These are phyloP conservation scores for Atta cephalotes DNA, from an alignment of 1,140 invertebrate species.

Conservation along the genomic window DNA sequence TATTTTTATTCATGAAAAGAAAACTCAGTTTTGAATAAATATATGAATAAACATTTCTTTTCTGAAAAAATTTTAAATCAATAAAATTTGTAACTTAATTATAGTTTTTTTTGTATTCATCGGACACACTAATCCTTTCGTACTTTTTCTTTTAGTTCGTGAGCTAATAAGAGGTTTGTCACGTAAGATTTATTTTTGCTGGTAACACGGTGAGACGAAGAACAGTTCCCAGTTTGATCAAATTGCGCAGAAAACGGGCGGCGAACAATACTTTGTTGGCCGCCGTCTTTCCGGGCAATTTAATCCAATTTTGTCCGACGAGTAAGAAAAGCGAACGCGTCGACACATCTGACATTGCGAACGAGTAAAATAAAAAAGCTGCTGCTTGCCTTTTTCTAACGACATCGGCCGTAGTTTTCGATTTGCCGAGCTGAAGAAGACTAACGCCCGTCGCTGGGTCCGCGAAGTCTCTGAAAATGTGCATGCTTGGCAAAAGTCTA, in stretches of 20 bases:
- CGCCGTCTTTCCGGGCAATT: slow-evolving; percentile 30
- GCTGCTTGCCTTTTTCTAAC: slow-evolving; percentile 84
- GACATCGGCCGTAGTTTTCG: slow-evolving; percentile 81
- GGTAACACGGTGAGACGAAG: neutral
- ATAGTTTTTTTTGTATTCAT: too few relatives aligned
- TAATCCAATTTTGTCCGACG: slow-evolving; percentile 40
- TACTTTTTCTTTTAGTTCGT: neutral
- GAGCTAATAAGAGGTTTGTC: neutral
- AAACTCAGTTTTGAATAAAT: too few relatives aligned
- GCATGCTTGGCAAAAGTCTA: slow-evolving; percentile 67
- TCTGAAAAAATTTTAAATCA: too few relatives aligned
- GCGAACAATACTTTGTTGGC: slow-evolving; percentile 45
- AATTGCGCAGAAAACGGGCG: slow-evolving; percentile 43
- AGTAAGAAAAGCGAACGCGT: slow-evolving; percentile 57
- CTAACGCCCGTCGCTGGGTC: slow-evolving; percentile 83
- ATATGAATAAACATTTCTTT: too few relatives aligned
- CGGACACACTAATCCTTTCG: neutral
- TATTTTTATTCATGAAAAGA: too few relatives aligned
- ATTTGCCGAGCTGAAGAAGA: slow-evolving; percentile 84
- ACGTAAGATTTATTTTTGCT: slow-evolving; percentile 9
- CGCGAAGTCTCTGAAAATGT: slow-evolving; percentile 84
- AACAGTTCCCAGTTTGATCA: slow-evolving; percentile 38
- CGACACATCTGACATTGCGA: slow-evolving; percentile 62
- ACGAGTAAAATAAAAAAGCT: slow-evolving; percentile 77
- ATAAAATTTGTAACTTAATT: too few relatives aligned